Conservation (phyloP, 35 echinoderm and acorn worm species). For the Holothuria glaberrima region DNA sequence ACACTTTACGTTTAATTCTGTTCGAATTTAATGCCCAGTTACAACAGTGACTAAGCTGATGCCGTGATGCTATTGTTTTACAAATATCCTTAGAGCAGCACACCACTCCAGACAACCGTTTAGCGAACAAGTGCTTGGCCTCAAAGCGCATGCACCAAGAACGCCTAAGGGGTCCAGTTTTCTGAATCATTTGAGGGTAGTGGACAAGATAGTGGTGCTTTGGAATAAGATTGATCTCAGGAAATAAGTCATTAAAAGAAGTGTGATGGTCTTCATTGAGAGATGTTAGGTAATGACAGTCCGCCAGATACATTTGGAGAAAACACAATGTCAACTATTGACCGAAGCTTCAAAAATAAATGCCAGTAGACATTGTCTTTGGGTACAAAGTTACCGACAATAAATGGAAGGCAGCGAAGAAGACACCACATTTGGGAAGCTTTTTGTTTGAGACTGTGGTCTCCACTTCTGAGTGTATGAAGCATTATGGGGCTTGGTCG, state of each 20-base stretch:
- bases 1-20: too few relatives aligned
- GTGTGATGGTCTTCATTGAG: conserved; percentile 28
- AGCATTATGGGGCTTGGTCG: conserved; percentile 4
- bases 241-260: neutral
- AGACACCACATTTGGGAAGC: conserved; percentile 63
- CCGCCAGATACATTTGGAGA: conserved; percentile 6
- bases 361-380: conserved; percentile 6
- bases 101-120: conserved; percentile 27
- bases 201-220: conserved; percentile 43
- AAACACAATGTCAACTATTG: conserved; percentile 55
- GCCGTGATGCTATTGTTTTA: conserved; percentile 12
- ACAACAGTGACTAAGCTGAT: conserved; percentile 35
- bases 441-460: conserved; percentile 32
- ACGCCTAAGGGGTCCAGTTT: conserved; percentile 18
- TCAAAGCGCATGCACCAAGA: conserved; percentile 48
- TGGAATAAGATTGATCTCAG: conserved; percentile 31
- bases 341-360: neutral
- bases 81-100: conserved; percentile 58
- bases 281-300: conserved; percentile 34
- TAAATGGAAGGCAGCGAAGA: neutral
- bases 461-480: conserved; percentile 1
- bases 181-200: neutral
- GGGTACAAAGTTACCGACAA: conserved; percentile 32
- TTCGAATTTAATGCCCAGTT: too few relatives aligned
- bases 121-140: conserved; percentile 44